These are phyloP conservation scores for Lithobius niger DNA, from an alignment of 1,140 invertebrate genomes.

Conservation along the genomic window DNA sequence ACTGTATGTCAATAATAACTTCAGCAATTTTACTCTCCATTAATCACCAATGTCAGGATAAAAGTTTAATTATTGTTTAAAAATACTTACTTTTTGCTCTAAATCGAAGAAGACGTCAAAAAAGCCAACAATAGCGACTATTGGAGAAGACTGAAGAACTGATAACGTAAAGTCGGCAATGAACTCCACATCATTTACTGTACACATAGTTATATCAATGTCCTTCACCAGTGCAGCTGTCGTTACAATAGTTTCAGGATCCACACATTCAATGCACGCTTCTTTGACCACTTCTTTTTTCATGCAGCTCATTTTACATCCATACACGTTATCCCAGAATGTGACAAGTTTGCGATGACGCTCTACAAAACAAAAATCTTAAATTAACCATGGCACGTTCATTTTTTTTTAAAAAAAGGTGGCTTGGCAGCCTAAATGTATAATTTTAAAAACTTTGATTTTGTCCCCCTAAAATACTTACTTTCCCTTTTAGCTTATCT, in stretches of 20 bases:
- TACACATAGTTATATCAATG: slow-evolving; percentile 28
- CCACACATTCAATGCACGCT: slow-evolving; percentile 74
- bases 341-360: slow-evolving; percentile 19
- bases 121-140: slow-evolving; percentile 45
- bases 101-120: slow-evolving; percentile 83
- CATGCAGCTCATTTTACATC: slow-evolving; percentile 92
- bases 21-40: no score
- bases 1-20: no score
- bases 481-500: no score
- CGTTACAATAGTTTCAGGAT: slow-evolving; percentile 61
- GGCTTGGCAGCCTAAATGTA: no score
- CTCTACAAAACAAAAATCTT: slow-evolving; percentile 7
- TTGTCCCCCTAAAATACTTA: no score
- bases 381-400: no score
- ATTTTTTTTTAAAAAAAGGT: no score
- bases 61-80: no score
- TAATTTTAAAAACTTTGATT: no score
- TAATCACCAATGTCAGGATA: no score
- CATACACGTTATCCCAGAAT: slow-evolving; percentile 87
- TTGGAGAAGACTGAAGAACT: neutral
- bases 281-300: slow-evolving; percentile 75
- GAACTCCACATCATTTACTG: neutral
- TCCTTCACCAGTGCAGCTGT: slow-evolving; percentile 40
- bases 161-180: neutral
- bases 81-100: slow-evolving; percentile 35